Conservation (phyloP, 2,797 vertebrate species). For the Danio kyathit region DNA sequence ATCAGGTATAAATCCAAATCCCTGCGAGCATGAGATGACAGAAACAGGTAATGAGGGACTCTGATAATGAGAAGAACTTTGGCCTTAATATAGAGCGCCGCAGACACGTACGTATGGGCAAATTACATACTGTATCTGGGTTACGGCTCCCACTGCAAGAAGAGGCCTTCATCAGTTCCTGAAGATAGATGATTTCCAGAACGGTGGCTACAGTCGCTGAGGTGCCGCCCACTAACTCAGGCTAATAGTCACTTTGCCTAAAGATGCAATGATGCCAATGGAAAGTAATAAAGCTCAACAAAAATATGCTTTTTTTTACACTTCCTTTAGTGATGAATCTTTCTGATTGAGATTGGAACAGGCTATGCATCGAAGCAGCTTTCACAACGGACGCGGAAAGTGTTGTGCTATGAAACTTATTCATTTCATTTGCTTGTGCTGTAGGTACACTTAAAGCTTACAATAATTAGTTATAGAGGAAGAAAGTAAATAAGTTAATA, state of each 20-base stretch:
- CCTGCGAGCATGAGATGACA: slow-evolving; percentile 53
- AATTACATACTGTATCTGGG: slow-evolving; percentile 56
- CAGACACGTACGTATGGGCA: slow-evolving; percentile 44
- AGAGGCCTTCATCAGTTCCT: slow-evolving; percentile 47
- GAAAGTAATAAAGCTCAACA: neutral
- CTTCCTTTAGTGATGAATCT: too few relatives aligned
- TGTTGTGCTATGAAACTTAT: too few relatives aligned
- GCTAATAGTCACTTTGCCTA: neutral
- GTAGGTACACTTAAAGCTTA: too few relatives aligned
- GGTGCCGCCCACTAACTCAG: slow-evolving; percentile 2
- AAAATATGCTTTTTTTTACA: neutral
- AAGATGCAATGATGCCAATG: neutral
- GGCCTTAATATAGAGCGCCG: slow-evolving; percentile 50
- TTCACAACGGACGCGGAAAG: too few relatives aligned
- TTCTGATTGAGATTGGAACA: too few relatives aligned
- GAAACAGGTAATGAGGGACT: slow-evolving; percentile 51
- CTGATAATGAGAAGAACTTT: slow-evolving; percentile 55
- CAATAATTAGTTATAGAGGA: too few relatives aligned
- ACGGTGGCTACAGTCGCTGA: slow-evolving; percentile 26
- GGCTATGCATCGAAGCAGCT: too few relatives aligned
- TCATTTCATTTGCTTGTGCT: too few relatives aligned
- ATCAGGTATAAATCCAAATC: slow-evolving; percentile 55
- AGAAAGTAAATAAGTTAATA: too few relatives aligned
- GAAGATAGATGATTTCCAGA: slow-evolving; percentile 46
- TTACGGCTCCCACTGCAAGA: slow-evolving; percentile 49